Percentiles rank a stretch among this genome's conserved stretches.
Conservation (phyloP, 2,113 vertebrate species). For the Calypte anna region DNA sequence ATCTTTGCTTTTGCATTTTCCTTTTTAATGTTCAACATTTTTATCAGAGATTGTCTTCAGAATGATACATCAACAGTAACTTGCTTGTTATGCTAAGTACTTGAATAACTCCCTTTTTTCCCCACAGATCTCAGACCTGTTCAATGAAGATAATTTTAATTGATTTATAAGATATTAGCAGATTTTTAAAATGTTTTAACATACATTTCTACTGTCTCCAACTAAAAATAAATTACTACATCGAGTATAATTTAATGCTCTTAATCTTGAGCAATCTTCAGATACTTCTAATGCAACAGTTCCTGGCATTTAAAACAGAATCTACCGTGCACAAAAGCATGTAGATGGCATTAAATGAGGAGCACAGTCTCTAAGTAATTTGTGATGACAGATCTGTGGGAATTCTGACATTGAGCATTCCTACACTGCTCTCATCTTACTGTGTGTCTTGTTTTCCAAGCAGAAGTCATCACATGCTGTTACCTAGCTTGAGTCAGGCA, state of each 20-base stretch:
- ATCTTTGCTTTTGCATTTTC: background rate
- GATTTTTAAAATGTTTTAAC: background rate
- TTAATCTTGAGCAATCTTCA: background rate
- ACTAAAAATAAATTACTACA: background rate
- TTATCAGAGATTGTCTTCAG: background rate
- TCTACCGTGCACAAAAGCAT: constrained; percentile 26
- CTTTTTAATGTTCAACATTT: background rate
- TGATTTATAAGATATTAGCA: background rate
- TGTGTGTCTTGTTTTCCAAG: background rate
- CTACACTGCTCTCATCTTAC: background rate
- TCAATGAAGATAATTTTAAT: background rate
- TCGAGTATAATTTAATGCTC: background rate
- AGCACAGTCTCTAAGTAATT: background rate
- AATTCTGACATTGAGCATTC: background rate
- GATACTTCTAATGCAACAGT: background rate
- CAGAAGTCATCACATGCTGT: constrained; percentile 2
- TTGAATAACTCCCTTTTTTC: background rate
- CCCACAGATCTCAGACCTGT: background rate
- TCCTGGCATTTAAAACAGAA: background rate
- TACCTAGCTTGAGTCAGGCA: background rate
- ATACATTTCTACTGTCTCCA: background rate
- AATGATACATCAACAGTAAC: background rate
- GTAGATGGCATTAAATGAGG: constrained; percentile 7
- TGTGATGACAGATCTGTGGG: background rate
- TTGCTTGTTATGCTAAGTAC: background rate